phyloP scores from a whole-genome alignment of 2,113 vertebrate genomes.

The Danionella cerebrum region DNA sequence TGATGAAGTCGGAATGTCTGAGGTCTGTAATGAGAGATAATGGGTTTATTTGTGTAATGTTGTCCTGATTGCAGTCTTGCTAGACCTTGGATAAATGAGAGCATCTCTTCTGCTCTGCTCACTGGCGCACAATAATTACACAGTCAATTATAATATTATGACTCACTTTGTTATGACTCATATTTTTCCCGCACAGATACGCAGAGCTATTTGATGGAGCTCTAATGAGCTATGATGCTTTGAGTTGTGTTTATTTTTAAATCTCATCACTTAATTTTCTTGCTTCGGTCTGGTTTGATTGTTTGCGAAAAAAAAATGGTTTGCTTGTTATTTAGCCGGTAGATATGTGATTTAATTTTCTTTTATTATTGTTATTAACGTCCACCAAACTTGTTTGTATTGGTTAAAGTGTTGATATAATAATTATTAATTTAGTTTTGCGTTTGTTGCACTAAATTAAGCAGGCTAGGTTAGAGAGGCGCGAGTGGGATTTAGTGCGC shows the following conservation, averaged over 20 bases:
- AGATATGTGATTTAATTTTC: neutral
- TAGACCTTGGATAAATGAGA: slow-evolving; percentile 40
- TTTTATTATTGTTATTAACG: too few relatives aligned
- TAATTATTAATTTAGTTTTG: too few relatives aligned
- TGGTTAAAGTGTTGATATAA: too few relatives aligned
- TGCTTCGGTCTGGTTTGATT: neutral
- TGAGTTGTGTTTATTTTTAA: slow-evolving; percentile 17
- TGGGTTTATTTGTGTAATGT: slow-evolving; percentile 65
- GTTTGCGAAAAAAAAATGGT: neutral
- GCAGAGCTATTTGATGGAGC: slow-evolving; percentile 12
- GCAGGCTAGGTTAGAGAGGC: too few relatives aligned
- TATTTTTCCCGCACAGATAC: slow-evolving; percentile 16
- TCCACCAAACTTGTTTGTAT: too few relatives aligned
- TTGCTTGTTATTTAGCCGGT: neutral
- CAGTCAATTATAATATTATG: slow-evolving; percentile 39
- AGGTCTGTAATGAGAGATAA: slow-evolving; percentile 64
- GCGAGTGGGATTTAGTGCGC: too few relatives aligned
- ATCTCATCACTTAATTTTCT: slow-evolving; percentile 23
- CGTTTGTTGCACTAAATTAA: too few relatives aligned
- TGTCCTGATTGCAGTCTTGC: slow-evolving; percentile 58
- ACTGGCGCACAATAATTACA: slow-evolving; percentile 36
- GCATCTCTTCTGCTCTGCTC: slow-evolving; percentile 29
- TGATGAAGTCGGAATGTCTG: slow-evolving; percentile 57
- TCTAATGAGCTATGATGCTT: slow-evolving; percentile 29
- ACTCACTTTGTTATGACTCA: slow-evolving; percentile 30